A percentile compares a stretch with the other conserved stretches of the same genome.
These are phyloP conservation scores for Zoanthus sociatus DNA, from an alignment of 92 coral and sea anemone genomes.

Conservation along the genomic window DNA sequence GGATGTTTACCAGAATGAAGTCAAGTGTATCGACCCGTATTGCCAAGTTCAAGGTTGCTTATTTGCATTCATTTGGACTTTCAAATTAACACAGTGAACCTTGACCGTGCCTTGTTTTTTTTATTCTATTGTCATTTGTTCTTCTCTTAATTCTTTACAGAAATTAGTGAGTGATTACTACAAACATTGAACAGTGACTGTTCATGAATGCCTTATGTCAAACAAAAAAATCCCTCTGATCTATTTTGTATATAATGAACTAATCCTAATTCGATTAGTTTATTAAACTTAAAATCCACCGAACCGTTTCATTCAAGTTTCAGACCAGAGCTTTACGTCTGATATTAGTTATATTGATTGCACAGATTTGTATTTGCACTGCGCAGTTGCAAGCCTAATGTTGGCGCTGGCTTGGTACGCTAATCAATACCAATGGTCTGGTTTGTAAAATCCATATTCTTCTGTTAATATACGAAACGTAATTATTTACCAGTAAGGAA, in stretches of 20 bases:
- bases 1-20: constrained; percentile 43
- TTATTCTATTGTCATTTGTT: constrained; percentile 33
- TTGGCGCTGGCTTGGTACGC: not conserved
- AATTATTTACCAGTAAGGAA: not conserved
- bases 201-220: not conserved
- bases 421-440: not conserved
- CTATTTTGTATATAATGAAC: not conserved
- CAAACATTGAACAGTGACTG: not conserved
- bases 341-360: not conserved
- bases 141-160: constrained; percentile 9
- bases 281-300: not conserved
- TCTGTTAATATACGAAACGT: not conserved
- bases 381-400: not conserved
- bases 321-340: not conserved
- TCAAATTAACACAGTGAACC: constrained; percentile 29
- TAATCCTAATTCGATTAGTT: not conserved
- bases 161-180: constrained; percentile 15
- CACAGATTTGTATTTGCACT: not conserved
- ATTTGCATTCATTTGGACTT: constrained; percentile 37
- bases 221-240: not conserved
- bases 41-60: constrained; percentile 41
- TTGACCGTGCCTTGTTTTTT: constrained; percentile 25
- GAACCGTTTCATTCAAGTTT: not conserved
- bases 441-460: not conserved
- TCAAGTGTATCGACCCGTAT: constrained; percentile 27